Conservation (phyloP, 2,797 vertebrate genomes). For the Lepidocolaptes lacrymiger region DNA sequence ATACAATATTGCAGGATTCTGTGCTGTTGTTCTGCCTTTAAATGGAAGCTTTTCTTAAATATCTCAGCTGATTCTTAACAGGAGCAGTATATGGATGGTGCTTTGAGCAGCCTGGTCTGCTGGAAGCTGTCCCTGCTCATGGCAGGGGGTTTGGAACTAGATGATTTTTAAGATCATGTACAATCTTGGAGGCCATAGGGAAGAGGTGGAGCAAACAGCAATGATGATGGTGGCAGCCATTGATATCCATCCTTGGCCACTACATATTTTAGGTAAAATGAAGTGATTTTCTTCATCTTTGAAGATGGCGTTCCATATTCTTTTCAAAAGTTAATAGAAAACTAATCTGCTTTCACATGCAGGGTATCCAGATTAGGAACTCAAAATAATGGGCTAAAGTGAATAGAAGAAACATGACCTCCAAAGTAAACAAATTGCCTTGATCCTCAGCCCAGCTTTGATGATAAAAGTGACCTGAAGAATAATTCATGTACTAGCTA, state of each 20-base stretch:
- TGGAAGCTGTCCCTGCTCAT: background rate
- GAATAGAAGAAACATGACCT: background rate
- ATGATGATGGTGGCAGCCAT: fast-evolving
- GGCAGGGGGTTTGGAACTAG: background rate
- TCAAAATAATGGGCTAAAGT: background rate
- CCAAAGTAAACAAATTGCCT: background rate
- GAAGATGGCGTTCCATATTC: background rate
- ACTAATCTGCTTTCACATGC: background rate
- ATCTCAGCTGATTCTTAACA: background rate
- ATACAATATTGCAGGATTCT: background rate
- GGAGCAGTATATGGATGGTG: background rate
- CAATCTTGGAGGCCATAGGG: fast-evolving
- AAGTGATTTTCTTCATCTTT: background rate
- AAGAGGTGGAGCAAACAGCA: background rate
- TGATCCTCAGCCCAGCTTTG: background rate
- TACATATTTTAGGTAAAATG: background rate
- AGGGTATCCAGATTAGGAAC: background rate
- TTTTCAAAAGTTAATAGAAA: background rate
- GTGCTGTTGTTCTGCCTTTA: background rate
- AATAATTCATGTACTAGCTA: background rate
- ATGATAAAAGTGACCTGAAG: background rate
- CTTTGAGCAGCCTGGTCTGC: background rate
- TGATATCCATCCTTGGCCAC: background rate
- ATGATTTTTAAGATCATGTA: background rate
- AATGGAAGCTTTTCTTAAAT: background rate